Evolutionary conservation across 2,888 invertebrate genomes (phyloP), one percentile per base, ranked within the genome.

Genomic region (Apomyelois bistriatella): DNA sequence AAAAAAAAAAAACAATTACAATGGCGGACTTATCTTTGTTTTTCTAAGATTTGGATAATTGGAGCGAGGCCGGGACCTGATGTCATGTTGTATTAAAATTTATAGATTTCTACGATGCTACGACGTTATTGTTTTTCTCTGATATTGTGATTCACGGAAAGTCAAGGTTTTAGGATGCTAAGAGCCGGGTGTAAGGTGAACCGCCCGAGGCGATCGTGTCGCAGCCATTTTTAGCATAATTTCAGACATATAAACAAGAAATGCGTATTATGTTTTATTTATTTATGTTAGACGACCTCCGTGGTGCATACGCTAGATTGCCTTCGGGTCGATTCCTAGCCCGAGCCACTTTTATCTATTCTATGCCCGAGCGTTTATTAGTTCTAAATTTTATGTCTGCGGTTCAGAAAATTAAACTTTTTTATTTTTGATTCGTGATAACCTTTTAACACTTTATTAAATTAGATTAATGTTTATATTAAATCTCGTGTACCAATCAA

Each of bases 1-100:
- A n/a, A n/a, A n/a, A n/a, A n/a, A n/a, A n/a, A n/a, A n/a, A n/a
- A n/a, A n/a, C n/a, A n/a, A n/a, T n/a, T n/a, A n/a, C n/a, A n/a
- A n/a, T n/a, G n/a, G n/a, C n/a, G n/a, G n/a, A n/a, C n/a, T n/a
- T n/a, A n/a, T n/a, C n/a, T n/a, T n/a, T n/a, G n/a, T n/a, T n/a
- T n/a, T n/a, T n/a, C n/a, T n/a, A n/a, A n/a, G n/a, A n/a, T n/a
- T n/a, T n/a, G n/a, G 58, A 53, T 58, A 76, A 68, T 69, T 70
- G 60, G 74, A 68, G 66, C 70, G 62, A 71, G 68, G 74, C 61
- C 65, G 63, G 55, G 52, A 7, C 7, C 51, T 63, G 54, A 61
- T 61, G 58, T 66, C 67, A 62, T 59, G 62, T 55, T n/a, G 6
- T 12, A 12, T 51, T 42, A 35, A 7, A 10, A 16, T 7, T 47